Percentiles rank a stretch among this genome's conserved stretches.
Evolutionary conservation across 2,888 invertebrate species (phyloP).

Genomic region (Leucoma salicis): DNA sequence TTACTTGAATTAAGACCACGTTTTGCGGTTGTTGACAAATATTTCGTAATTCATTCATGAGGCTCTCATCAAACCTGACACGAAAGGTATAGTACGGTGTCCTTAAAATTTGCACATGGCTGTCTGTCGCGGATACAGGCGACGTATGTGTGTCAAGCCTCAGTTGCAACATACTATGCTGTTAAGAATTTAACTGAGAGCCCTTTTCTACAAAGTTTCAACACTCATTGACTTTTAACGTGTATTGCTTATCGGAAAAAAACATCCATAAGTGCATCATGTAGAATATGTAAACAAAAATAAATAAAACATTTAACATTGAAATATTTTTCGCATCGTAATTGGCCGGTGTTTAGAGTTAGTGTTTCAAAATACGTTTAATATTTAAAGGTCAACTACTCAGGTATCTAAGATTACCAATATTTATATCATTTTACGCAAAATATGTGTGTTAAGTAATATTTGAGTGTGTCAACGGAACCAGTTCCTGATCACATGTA

Average conservation of each 20-base stretch:
- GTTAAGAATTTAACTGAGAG: slow-evolving; percentile 59
- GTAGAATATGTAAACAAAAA: neutral
- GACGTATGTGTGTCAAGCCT: slow-evolving; percentile 72
- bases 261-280: neutral
- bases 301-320: slow-evolving; percentile 6
- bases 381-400: slow-evolving; percentile 48
- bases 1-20: slow-evolving; percentile 22
- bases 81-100: slow-evolving; percentile 41
- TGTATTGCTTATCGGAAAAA: neutral
- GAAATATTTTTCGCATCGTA: neutral
- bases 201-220: slow-evolving; percentile 62
- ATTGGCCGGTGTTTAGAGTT: slow-evolving; percentile 26
- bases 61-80: slow-evolving; percentile 40
- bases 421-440: slow-evolving; percentile 45
- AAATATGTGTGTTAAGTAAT: slow-evolving; percentile 46
- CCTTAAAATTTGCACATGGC: slow-evolving; percentile 44
- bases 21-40: slow-evolving; percentile 31
- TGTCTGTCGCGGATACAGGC: slow-evolving; percentile 48
- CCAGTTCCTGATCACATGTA: slow-evolving; percentile 39
- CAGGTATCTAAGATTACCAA: slow-evolving; percentile 63
- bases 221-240: slow-evolving; percentile 31
- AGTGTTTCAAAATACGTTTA: slow-evolving; percentile 51
- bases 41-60: slow-evolving; percentile 39
- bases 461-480: slow-evolving; percentile 39
- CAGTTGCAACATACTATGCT: slow-evolving; percentile 56